Evolutionary conservation across 2,797 vertebrate species (phyloP), one percentile per base, ranked within the genome.

Genomic region (Xyrichtys novacula): DNA sequence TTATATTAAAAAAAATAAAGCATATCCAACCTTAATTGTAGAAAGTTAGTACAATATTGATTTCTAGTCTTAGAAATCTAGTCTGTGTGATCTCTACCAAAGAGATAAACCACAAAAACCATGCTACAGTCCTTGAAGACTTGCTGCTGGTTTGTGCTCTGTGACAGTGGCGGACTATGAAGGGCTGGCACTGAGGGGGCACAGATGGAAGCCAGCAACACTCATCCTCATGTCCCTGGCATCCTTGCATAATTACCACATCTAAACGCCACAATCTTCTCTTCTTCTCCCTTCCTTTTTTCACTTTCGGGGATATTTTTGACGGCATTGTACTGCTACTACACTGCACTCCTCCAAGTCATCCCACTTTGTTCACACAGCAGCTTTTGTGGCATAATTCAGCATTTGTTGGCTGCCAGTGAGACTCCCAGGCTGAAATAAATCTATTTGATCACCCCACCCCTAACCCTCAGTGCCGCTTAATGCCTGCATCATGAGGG

Each of bases 131-230:
- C 44, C n/a, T 65, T 69, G 49, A 28, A 48, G 50, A 77, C 60
- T 32, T 31, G 63, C 83, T 80, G 57, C 63, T 78, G 70, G 46
- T 76, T 65, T 78, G 29, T 49, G 64, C 68, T 76, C 39, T 56
- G 59, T 62, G 81, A 63, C 64, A 59, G 43, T 48, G 63, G 59
- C 40, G 25, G 63, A 80, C 68, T 84, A 71, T 68, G 67, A 66
- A 68, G 59, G 46, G 57, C 71, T 89, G 87, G 88, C 85, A 72
- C 68, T 59, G 62, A 85, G 63, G 48, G 74, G 79, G 31, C 86
- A 85, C 88, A 91, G 88, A 91, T 87, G 88, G 91, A 59, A 84
- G 73, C 73, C 80, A 83, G 85, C 72, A 52, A 83, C 80, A 78
- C 85, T 89, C 86, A 69, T 89, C 76, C 66, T 86, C 79, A 50